Conservation (phyloP, 2,113 vertebrate genomes). For the Peucedramus taeniatus region DNA sequence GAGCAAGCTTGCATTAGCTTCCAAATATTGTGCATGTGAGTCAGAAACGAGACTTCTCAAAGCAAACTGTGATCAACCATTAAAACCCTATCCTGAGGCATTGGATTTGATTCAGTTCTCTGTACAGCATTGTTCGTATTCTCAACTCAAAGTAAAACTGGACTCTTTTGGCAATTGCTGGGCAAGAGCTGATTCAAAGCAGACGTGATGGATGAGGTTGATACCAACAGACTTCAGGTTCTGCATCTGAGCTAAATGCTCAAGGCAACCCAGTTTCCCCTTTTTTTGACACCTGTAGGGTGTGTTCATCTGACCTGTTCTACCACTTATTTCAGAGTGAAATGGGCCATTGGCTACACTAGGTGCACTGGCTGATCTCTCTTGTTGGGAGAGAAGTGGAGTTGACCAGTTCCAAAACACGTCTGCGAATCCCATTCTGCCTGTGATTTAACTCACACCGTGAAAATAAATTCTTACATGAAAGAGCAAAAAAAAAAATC, state of each 20-base stretch:
- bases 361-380: background rate
- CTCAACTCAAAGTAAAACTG: background rate
- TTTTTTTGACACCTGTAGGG: background rate
- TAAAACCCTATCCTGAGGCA: background rate
- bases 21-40: background rate
- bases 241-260: background rate
- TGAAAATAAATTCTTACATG: background rate
- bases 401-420: background rate
- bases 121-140: background rate
- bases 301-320: background rate
- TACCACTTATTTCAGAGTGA: background rate
- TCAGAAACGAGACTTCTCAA: background rate
- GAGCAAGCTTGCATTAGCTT: background rate
- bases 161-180: background rate
- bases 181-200: background rate
- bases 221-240: background rate
- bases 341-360: background rate
- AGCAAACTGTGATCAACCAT: background rate
- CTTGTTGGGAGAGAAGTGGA: background rate
- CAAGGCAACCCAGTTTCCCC: background rate
- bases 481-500: background rate
- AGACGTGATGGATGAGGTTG: background rate
- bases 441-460: background rate
- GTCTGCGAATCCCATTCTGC: background rate
- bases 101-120: background rate